Conservation (phyloP, 1,140 invertebrate genomes). For the Stenopsyche tienmushanensis region DNA sequence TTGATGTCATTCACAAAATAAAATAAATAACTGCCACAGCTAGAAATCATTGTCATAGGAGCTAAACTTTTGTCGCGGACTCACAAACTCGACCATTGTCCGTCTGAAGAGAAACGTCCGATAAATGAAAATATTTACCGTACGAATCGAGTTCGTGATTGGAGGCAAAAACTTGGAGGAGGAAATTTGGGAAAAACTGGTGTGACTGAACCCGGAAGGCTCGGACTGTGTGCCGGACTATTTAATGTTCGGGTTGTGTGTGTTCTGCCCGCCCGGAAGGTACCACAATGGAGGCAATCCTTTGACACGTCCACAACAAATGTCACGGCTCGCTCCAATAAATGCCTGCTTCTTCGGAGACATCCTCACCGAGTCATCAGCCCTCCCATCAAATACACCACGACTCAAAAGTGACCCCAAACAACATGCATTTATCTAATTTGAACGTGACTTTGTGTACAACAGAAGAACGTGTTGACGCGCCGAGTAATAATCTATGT, state of each 20-base stretch:
- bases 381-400: not conserved
- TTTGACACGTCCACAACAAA: constrained; percentile 11
- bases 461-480: too few species aligned
- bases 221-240: not conserved
- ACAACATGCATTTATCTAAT: not conserved
- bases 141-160: not conserved
- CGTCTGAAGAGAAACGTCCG: not conserved
- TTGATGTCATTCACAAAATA: too few species aligned
- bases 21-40: too few species aligned
- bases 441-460: too few species aligned
- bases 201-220: not conserved
- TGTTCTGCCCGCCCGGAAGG: not conserved
- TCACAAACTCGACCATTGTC: too few species aligned
- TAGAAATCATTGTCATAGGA: too few species aligned
- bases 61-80: too few species aligned
- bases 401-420: not conserved
- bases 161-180: not conserved
- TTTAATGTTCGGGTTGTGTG: constrained; percentile 1
- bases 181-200: constrained; percentile 1
- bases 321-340: constrained; percentile 28
- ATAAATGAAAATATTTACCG: constrained; percentile 8
- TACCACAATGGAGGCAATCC: constrained; percentile 11
- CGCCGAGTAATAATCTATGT: too few species aligned
- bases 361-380: constrained; percentile 3
- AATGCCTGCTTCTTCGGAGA: constrained; percentile 14